These are phyloP conservation scores for Brachyptera putata DNA, from an alignment of 2,888 invertebrate species.

Conservation along the genomic window DNA sequence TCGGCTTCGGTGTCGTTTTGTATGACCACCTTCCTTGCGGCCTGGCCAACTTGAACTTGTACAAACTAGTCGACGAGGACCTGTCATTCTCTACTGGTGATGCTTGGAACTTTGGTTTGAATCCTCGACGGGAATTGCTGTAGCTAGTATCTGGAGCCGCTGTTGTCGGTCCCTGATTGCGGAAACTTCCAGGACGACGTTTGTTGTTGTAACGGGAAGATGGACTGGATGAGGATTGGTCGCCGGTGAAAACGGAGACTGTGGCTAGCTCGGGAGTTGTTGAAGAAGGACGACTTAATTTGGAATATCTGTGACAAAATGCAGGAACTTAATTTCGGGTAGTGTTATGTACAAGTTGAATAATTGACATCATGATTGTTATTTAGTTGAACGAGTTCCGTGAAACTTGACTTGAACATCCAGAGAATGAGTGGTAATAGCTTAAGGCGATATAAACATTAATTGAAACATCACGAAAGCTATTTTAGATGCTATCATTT, in stretches of 20 bases:
- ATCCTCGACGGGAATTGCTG: conserved; percentile 53
- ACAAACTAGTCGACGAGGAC: conserved; percentile 57
- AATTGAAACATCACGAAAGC: too few relatives aligned
- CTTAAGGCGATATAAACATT: too few relatives aligned
- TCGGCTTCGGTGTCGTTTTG: conserved; percentile 82
- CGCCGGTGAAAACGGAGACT: conserved; percentile 61
- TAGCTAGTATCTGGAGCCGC: conserved; percentile 37
- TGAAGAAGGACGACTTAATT: conserved; percentile 40
- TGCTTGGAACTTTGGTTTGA: conserved; percentile 56
- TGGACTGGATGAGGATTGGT: conserved; percentile 46
- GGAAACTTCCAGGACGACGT: conserved; percentile 42
- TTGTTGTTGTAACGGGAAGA: conserved; percentile 24
- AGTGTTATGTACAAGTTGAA: too few relatives aligned
- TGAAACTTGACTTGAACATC: too few relatives aligned
- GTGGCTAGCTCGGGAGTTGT: conserved; percentile 55
- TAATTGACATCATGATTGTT: conserved; percentile 39
- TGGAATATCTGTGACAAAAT: conserved; percentile 33
- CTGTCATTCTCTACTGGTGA: conserved; percentile 17
- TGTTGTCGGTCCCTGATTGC: conserved; percentile 32
- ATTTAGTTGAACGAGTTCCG: too few relatives aligned
- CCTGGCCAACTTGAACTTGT: conserved; percentile 77
- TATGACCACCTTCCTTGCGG: conserved; percentile 87
- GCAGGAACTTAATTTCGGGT: too few relatives aligned
- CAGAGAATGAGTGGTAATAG: too few relatives aligned
- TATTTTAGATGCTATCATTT: too few relatives aligned